Evolutionary conservation across 2,113 vertebrate species (phyloP), one percentile per base, ranked within the genome.

Genomic region (Ciconia maguari): DNA sequence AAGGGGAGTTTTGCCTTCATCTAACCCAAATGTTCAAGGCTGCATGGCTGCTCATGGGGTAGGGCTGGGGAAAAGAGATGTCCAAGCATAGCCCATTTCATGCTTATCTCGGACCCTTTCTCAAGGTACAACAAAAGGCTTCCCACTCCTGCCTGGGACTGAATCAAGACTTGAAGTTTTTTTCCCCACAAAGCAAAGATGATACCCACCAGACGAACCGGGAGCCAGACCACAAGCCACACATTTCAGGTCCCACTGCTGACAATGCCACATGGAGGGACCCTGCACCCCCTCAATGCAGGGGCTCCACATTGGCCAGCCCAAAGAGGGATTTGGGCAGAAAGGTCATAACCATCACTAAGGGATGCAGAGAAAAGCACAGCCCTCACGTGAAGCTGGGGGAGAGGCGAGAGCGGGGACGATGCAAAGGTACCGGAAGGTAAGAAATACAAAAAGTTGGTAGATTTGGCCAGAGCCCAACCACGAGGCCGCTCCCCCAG

Each of bases 251-350:
- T 74, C 49, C 68, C 68, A 24, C 11, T 41, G 64, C n/a, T 36
- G 44, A 14, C 11, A 6, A 9, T 24, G 14, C 14, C 32, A n/a
- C 0, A 1, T 8, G 49, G 52, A 83, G 27, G 24, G 14, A 77
- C 34, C 25, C 22, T 55, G 49, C 29, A 84, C 3, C 0, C 48
- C 24, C 30, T 62, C 15, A 52, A 20, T 2, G 3, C 0, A 1
- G 13, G 16, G 44, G 20, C 32, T 72, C 38, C 24, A 34, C 1
- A 1, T 32, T 17, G 38, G n/a, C 12, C 21, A 55, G 49, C 44
- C 36, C 25, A 20, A 57, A 62, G 52, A 51, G 2, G 6, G 29
- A 60, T 34, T 14, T n/a, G 16, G 19, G 26, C 27, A 82, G 61
- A 75, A 70, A 61, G 29, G 12, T 70, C 7, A 0, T 30, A 64